phyloP scores from a whole-genome alignment of 23 tunicate genomes.

The Diplosoma virens region DNA sequence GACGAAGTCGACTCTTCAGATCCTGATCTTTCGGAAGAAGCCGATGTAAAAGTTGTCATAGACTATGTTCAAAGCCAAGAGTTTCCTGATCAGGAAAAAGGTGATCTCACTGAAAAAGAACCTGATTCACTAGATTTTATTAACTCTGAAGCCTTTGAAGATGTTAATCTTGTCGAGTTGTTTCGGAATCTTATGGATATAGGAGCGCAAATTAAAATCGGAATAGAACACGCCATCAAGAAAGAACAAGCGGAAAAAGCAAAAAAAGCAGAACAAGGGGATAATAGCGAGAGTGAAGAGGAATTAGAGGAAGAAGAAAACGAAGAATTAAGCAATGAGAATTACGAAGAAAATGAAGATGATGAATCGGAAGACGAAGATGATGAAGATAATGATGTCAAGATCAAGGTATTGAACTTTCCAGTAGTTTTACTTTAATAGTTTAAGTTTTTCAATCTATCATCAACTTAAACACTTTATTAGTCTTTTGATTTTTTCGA shows the following conservation, averaged over 20 bases:
- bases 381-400: constrained; percentile 2
- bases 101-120: too few species aligned
- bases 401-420: too few species aligned
- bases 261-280: constrained; percentile 60
- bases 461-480: background rate
- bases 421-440: too few species aligned
- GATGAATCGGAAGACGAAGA: constrained; percentile 32
- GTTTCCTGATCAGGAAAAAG: too few species aligned
- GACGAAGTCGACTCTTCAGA: constrained; percentile 34
- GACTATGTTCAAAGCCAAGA: too few species aligned
- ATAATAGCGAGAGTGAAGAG: constrained; percentile 37
- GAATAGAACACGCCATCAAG: constrained; percentile 53
- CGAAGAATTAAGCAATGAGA: constrained; percentile 33
- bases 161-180: constrained; percentile 40
- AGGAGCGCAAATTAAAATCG: constrained; percentile 43
- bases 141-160: too few species aligned
- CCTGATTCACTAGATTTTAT: too few species aligned
- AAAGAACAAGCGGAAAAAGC: constrained; percentile 44
- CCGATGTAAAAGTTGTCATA: too few species aligned
- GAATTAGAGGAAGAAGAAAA: constrained; percentile 67
- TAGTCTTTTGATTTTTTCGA: background rate
- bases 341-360: constrained; percentile 29
- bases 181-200: constrained; percentile 54
- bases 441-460: too few species aligned
- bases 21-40: too few species aligned